These are phyloP conservation scores for Bursaphelenchus mucronatus DNA, from an alignment of 1,140 invertebrate species.

Conservation along the genomic window DNA sequence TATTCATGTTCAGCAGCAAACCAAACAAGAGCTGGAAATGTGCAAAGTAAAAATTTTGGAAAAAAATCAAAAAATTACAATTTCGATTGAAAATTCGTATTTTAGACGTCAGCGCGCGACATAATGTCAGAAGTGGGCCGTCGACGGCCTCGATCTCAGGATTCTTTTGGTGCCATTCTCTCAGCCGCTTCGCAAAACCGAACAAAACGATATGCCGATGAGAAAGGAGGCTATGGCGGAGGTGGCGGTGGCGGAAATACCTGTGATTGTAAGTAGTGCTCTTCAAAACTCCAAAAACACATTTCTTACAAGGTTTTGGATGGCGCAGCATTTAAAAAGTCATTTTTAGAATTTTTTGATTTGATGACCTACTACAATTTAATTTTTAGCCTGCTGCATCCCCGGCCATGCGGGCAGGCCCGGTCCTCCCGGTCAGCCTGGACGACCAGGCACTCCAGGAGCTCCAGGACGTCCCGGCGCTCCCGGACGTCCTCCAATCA, in stretches of 20 bases:
- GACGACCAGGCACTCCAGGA: conserved; percentile 48
- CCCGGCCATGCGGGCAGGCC: conserved; percentile 43
- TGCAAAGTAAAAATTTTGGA: conserved; percentile 49
- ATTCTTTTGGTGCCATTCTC: conserved; percentile 13
- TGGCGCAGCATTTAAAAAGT: no score
- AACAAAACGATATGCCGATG: conserved; percentile 41
- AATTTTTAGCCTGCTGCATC: conserved; percentile 40
- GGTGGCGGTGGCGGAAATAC: conserved; percentile 10
- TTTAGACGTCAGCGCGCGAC: conserved; percentile 48
- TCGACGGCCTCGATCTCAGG: conserved; percentile 20
- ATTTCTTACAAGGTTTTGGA: no score
- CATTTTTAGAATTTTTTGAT: no score
- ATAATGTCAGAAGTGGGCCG: conserved; percentile 42
- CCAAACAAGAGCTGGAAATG: conserved; percentile 56
- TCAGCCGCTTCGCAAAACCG: conserved; percentile 19
- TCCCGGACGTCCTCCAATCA: conserved; percentile 55
- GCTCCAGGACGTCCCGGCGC: conserved; percentile 43
- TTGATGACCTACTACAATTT: no score
- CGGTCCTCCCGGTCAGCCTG: conserved; percentile 27
- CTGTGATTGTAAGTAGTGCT: conserved; percentile 24
- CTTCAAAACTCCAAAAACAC: neutral
- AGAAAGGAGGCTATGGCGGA: conserved; percentile 9
- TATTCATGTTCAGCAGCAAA: conserved; percentile 58
- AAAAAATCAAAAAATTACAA: no score
- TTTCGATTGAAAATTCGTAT: conserved; percentile 10